Conservation (phyloP, 2,113 vertebrate species). For the Eptatretus burgeri region DNA sequence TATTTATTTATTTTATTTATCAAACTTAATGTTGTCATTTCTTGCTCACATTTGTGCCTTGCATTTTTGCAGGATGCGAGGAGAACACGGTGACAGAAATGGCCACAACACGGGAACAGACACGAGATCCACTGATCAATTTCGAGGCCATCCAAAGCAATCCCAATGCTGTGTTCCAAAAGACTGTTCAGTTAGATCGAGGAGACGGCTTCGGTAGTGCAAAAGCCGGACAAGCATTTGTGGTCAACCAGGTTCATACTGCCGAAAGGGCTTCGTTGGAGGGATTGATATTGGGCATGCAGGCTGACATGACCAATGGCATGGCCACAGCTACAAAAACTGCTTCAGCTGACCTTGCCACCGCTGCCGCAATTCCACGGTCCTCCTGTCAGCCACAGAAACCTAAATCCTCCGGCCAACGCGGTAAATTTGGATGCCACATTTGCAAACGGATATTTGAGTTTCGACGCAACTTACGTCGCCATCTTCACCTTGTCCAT, state of each 20-base stretch:
- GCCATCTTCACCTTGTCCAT: slow-evolving; percentile 90
- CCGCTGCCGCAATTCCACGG: not conserved
- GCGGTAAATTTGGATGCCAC: slow-evolving; percentile 29
- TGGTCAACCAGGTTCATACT: not conserved
- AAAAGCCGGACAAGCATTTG: not conserved
- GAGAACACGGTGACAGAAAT: slow-evolving; percentile 35
- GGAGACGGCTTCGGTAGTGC: not conserved
- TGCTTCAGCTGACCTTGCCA: not conserved
- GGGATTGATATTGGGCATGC: not conserved
- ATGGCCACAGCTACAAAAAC: not conserved
- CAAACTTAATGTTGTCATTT: too few relatives aligned
- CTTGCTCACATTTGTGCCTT: too few relatives aligned
- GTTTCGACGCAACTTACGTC: slow-evolving; percentile 56
- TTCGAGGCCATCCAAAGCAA: slow-evolving; percentile 81
- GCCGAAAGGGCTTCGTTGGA: not conserved
- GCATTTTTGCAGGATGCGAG: too few relatives aligned
- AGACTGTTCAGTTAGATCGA: not conserved
- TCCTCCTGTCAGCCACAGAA: not conserved
- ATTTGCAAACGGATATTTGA: slow-evolving; percentile 83
- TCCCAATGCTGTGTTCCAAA: slow-evolving; percentile 67
- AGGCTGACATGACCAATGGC: not conserved
- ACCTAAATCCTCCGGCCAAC: too few relatives aligned
- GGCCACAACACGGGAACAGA: slow-evolving; percentile 47
- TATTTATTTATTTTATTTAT: too few relatives aligned
- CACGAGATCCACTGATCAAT: slow-evolving; percentile 41